phyloP scores from a whole-genome alignment of 2,888 invertebrate species.

The Tetranychus truncatus region DNA sequence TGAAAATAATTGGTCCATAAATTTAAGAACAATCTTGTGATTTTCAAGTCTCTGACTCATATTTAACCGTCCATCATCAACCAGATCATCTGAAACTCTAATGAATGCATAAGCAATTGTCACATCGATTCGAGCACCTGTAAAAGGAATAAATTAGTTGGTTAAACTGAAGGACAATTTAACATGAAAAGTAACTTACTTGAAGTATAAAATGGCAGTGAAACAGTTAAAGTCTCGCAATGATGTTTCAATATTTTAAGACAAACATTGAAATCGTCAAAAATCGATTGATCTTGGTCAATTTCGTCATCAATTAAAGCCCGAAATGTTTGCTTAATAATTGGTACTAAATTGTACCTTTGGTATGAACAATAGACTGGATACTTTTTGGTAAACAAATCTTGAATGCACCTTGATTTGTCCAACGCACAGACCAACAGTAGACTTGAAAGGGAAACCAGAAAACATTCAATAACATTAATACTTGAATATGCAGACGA shows the following conservation, averaged over 20 bases:
- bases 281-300: background rate
- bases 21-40: background rate
- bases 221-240: background rate
- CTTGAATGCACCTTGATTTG: background rate
- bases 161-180: background rate
- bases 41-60: background rate
- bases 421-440: background rate
- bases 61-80: background rate
- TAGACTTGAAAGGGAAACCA: background rate
- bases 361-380: background rate
- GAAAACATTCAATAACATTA: background rate
- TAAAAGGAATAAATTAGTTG: background rate
- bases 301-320: background rate
- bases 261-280: background rate
- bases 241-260: background rate
- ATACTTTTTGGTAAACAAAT: background rate
- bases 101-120: background rate
- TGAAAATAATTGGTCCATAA: background rate
- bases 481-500: background rate
- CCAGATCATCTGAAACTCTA: background rate
- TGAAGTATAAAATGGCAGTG: background rate
- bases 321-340: background rate
- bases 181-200: background rate
- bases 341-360: background rate
- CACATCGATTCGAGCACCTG: background rate